Conservation (phyloP, 2,113 vertebrate species). For the Nettapus auritus region DNA sequence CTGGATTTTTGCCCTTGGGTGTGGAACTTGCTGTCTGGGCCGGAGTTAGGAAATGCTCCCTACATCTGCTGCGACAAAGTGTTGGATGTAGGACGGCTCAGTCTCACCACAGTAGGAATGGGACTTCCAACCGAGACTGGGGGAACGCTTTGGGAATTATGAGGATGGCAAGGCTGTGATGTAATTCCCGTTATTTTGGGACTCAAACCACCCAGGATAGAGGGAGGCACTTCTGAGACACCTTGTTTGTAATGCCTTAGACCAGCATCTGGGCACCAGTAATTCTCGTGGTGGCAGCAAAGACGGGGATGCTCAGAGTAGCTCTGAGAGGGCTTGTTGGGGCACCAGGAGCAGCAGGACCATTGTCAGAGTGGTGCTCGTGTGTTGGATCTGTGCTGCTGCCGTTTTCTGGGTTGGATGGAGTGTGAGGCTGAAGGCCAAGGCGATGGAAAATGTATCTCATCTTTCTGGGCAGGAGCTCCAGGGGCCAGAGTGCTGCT, state of each 20-base stretch:
- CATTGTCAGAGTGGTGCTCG: accelerated
- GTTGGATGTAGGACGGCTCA: background rate
- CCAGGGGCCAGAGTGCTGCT: too few species aligned
- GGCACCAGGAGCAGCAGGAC: background rate
- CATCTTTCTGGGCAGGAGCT: background rate
- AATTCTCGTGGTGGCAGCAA: background rate
- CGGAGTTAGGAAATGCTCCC: background rate
- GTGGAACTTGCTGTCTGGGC: background rate
- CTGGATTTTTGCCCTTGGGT: conserved; percentile 8
- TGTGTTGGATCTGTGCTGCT: background rate
- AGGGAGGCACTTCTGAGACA: background rate
- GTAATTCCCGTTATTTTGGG: background rate
- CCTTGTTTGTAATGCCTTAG: background rate
- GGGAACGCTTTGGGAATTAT: accelerated
- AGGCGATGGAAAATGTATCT: background rate
- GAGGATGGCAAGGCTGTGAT: background rate
- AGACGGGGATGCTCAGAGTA: background rate
- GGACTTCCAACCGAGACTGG: background rate
- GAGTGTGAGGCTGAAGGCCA: background rate
- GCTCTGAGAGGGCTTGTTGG: background rate
- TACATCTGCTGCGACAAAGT: background rate
- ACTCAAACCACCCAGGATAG: background rate
- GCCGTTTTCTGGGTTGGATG: background rate
- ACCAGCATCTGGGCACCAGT: accelerated
- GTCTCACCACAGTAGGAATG: background rate